Evolutionary conservation across 1,140 invertebrate genomes (phyloP).

Genomic region (Nephila pilipes): DNA sequence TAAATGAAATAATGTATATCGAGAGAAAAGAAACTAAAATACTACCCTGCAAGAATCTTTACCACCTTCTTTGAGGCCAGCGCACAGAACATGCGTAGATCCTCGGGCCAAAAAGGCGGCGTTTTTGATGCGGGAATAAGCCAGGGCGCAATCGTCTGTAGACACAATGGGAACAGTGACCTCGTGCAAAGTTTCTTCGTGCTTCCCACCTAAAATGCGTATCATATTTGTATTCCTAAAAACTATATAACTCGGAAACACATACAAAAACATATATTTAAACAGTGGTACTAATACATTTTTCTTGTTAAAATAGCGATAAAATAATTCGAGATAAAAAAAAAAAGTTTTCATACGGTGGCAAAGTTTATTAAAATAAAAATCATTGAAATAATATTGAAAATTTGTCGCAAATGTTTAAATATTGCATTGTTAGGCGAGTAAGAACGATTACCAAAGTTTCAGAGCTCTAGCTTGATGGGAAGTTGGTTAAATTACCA

Average conservation of each 20-base stretch:
- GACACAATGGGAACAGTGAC: constrained; percentile 65
- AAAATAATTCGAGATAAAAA: no score
- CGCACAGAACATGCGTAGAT: constrained; percentile 86
- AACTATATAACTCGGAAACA: no score
- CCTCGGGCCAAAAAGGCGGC: constrained; percentile 66
- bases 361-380: no score
- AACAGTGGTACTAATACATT: neutral
- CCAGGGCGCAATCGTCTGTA: constrained; percentile 69
- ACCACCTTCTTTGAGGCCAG: constrained; percentile 93
- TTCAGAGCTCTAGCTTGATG: no score
- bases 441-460: no score
- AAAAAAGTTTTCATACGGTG: no score
- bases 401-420: no score
- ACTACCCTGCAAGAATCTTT: constrained; percentile 89
- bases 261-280: no score
- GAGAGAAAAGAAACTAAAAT: neutral
- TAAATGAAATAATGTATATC: no score
- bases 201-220: constrained; percentile 1
- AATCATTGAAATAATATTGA: no score
- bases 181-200: constrained; percentile 30
- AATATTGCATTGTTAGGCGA: no score
- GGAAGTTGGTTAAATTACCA: no score
- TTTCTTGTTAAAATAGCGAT: neutral
- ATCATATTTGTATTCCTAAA: neutral
- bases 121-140: constrained; percentile 52